Evolutionary conservation across 92 coral and sea anemone genomes (phyloP).

Genomic region (Epizoanthus scotinus): DNA sequence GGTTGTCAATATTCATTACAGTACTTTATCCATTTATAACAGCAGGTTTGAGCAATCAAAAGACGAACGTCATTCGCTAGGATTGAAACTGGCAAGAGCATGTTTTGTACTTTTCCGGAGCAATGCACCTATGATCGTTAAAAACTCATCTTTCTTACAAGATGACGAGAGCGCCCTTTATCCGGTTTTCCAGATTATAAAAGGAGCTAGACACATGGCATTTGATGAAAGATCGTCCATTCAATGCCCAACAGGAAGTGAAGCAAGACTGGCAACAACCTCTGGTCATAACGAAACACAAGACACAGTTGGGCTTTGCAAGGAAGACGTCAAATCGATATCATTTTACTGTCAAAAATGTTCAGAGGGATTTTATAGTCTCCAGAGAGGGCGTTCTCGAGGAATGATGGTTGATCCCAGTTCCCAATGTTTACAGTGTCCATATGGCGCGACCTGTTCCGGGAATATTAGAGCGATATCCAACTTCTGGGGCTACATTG

Average conservation of each 20-base stretch:
- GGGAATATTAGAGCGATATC: constrained; percentile 37
- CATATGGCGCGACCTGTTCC: constrained; percentile 62
- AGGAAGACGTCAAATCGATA: constrained; percentile 13
- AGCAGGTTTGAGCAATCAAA: constrained; percentile 34
- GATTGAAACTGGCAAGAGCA: neutral
- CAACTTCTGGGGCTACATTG: constrained; percentile 56
- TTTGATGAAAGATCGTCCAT: constrained; percentile 35
- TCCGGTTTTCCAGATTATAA: constrained; percentile 34
- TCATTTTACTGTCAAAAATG: constrained; percentile 50
- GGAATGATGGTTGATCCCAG: neutral
- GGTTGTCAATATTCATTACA: constrained; percentile 27
- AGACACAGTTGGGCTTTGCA: neutral
- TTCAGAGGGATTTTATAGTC: constrained; percentile 42
- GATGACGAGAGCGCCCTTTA: neutral
- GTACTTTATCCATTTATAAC: constrained; percentile 40
- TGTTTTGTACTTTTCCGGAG: constrained; percentile 52
- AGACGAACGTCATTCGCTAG: neutral
- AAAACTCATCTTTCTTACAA: constrained; percentile 35
- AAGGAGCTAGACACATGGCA: constrained; percentile 33
- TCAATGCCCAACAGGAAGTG: constrained; percentile 29
- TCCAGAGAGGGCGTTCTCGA: constrained; percentile 48
- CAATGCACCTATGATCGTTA: constrained; percentile 31
- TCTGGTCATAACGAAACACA: too few species aligned
- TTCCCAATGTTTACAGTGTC: constrained; percentile 57
- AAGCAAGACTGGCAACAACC: neutral